Conservation (phyloP, 2,113 vertebrate species). For the Notechis scutatus region DNA sequence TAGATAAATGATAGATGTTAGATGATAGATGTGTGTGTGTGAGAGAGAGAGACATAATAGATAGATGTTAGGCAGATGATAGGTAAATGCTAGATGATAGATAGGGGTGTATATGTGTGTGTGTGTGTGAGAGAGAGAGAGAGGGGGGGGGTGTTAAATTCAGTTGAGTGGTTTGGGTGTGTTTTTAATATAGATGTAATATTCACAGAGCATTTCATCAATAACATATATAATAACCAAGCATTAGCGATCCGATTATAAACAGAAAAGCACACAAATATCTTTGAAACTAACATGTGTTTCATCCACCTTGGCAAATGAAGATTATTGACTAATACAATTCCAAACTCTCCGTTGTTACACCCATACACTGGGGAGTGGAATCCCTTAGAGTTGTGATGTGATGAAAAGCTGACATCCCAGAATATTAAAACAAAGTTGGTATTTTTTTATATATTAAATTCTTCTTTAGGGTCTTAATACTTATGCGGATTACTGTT, state of each 20-base stretch:
- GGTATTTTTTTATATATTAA: not conserved
- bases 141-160: not conserved
- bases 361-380: not conserved
- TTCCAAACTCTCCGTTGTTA: not conserved
- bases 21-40: no score
- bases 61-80: no score
- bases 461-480: not conserved
- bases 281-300: not conserved
- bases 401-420: not conserved
- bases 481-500: not conserved
- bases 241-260: not conserved
- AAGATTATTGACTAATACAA: not conserved
- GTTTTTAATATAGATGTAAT: not conserved
- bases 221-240: not conserved
- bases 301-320: not conserved
- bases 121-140: no score
- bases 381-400: accelerated
- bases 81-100: no score
- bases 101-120: no score
- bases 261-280: not conserved
- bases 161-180: not conserved
- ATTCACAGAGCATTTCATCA: not conserved
- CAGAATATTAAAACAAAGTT: not conserved
- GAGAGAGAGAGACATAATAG: no score
- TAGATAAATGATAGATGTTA: no score